Conservation (phyloP, 2,797 vertebrate genomes). For the Lagorchestes hirsutus region DNA sequence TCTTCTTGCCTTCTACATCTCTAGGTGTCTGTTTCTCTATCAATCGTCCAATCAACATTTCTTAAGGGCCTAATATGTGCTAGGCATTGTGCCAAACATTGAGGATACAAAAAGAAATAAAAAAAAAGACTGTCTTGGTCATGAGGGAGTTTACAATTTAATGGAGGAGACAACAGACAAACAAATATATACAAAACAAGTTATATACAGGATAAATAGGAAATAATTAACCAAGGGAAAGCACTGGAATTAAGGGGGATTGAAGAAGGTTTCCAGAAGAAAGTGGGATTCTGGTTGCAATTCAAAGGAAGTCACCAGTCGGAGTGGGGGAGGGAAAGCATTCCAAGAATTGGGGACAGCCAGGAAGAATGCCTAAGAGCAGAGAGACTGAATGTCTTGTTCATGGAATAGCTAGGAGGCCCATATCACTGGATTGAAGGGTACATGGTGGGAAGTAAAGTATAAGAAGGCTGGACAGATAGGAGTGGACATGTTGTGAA, state of each 20-base stretch:
- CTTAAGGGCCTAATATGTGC: background rate
- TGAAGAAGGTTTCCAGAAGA: background rate
- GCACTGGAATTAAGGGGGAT: background rate
- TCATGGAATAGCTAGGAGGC: background rate
- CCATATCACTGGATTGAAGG: background rate
- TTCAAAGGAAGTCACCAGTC: background rate
- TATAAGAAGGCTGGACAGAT: background rate
- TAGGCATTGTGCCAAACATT: background rate
- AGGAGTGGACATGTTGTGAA: background rate
- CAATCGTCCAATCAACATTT: background rate
- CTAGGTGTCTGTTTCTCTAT: background rate
- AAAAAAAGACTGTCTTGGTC: background rate
- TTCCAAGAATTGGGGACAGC: background rate
- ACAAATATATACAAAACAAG: background rate
- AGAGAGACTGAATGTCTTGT: background rate
- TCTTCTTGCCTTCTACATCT: background rate
- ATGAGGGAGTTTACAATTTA: background rate
- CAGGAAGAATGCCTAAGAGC: background rate
- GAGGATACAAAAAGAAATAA: background rate
- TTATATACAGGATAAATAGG: background rate
- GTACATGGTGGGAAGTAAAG: background rate
- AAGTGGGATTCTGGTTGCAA: background rate
- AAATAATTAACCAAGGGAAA: background rate
- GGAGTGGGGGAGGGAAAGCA: background rate
- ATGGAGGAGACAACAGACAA: background rate